phyloP scores from a whole-genome alignment of 2,888 invertebrate species.

The Euspilapteryx auroguttella region DNA sequence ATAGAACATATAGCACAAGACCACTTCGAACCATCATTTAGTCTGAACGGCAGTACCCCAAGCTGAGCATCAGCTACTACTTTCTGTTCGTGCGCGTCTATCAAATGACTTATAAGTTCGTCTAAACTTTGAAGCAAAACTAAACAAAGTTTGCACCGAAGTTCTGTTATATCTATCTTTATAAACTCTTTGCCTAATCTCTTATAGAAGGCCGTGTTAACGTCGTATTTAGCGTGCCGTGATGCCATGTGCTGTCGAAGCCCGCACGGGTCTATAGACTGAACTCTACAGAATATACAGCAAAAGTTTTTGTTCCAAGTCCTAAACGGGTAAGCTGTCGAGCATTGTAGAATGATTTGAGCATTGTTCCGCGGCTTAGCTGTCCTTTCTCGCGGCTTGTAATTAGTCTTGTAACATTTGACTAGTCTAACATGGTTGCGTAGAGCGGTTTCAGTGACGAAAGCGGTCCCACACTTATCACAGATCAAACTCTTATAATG shows the following conservation, averaged over 20 bases:
- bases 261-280: slow-evolving; percentile 34
- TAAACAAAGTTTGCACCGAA: slow-evolving; percentile 45
- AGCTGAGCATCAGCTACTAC: slow-evolving; percentile 41
- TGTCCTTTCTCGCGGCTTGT: slow-evolving; percentile 39
- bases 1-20: slow-evolving; percentile 43
- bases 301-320: slow-evolving; percentile 49
- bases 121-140: slow-evolving; percentile 32
- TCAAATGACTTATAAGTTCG: slow-evolving; percentile 34
- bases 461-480: slow-evolving; percentile 44
- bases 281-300: slow-evolving; percentile 44
- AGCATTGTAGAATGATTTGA: slow-evolving; percentile 41
- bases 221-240: slow-evolving; percentile 36
- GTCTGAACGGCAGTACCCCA: slow-evolving; percentile 42
- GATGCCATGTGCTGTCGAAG: slow-evolving; percentile 32
- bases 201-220: slow-evolving; percentile 44
- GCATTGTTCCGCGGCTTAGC: slow-evolving; percentile 38
- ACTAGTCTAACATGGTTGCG: slow-evolving; percentile 42
- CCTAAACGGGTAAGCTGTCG: slow-evolving; percentile 42
- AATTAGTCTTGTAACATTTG: slow-evolving; percentile 37
- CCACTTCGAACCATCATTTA: slow-evolving; percentile 41
- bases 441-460: slow-evolving; percentile 38
- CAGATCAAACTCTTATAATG: slow-evolving; percentile 46
- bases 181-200: slow-evolving; percentile 46
- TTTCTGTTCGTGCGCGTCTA: slow-evolving; percentile 45
- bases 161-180: slow-evolving; percentile 41